Conservation (phyloP, 2,888 invertebrate genomes). For the Lycaena phlaeas region DNA sequence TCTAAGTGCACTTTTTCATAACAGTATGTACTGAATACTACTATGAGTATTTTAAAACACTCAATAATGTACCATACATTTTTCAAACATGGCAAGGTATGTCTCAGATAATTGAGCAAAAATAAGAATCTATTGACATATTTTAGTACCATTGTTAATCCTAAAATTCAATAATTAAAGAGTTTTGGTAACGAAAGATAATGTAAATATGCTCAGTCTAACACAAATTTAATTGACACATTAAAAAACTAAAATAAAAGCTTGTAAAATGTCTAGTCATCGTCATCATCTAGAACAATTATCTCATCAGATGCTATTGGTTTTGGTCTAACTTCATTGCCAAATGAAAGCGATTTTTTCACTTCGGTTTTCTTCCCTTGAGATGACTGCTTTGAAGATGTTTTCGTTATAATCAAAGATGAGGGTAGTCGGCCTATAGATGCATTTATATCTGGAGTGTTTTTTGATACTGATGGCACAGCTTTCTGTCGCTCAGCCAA, state of each 20-base stretch:
- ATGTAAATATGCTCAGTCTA: too few relatives aligned
- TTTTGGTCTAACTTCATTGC: constrained; percentile 33
- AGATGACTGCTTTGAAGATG: constrained; percentile 32
- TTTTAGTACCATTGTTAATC: too few relatives aligned
- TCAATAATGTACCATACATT: too few relatives aligned
- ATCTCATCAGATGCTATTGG: constrained; percentile 53
- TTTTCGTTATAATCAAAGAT: constrained; percentile 67
- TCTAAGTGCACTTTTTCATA: too few relatives aligned
- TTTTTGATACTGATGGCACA: constrained; percentile 35
- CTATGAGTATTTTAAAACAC: too few relatives aligned
- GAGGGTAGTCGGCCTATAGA: constrained; percentile 64
- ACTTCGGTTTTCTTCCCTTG: constrained; percentile 39
- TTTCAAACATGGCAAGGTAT: too few relatives aligned
- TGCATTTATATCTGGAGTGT: constrained; percentile 38
- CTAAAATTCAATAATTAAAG: too few relatives aligned
- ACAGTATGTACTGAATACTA: too few relatives aligned
- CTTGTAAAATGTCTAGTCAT: constrained; percentile 13
- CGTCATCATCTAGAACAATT: constrained; percentile 64
- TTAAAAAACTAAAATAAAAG: too few relatives aligned
- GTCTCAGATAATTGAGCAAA: too few relatives aligned
- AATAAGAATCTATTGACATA: too few relatives aligned
- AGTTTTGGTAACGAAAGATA: not conserved
- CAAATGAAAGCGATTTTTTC: constrained; percentile 45
- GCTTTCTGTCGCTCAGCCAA: constrained; percentile 77
- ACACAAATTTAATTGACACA: too few relatives aligned